Percentiles rank a stretch among this genome's conserved stretches.
Conservation (phyloP, 2,888 invertebrate genomes). For the Heliconius hortense region DNA sequence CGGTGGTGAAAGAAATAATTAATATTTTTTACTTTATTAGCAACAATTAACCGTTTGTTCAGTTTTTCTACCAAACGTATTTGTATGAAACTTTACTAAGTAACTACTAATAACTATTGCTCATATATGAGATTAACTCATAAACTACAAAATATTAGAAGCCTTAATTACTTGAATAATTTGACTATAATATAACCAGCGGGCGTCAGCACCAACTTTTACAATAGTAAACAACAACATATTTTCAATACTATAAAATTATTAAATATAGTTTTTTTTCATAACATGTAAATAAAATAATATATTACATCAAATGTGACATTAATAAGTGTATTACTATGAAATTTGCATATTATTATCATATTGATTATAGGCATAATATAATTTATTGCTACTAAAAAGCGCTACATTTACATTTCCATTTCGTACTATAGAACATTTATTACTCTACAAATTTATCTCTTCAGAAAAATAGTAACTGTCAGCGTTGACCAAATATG, state of each 20-base stretch:
- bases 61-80: too few relatives aligned
- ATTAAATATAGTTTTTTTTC: not conserved
- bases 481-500: constrained; percentile 38
- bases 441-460: constrained; percentile 20
- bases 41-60: too few relatives aligned
- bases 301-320: constrained; percentile 1
- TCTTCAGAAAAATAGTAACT: constrained; percentile 34
- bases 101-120: too few relatives aligned
- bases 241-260: not conserved
- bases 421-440: not conserved
- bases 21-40: too few relatives aligned
- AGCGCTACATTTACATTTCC: not conserved
- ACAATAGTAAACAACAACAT: not conserved
- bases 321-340: constrained; percentile 15
- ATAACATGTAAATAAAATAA: not conserved
- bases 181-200: too few relatives aligned
- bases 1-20: too few relatives aligned
- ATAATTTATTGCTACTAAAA: constrained; percentile 1
- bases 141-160: too few relatives aligned
- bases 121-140: too few relatives aligned
- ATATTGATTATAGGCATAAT: not conserved
- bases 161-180: too few relatives aligned
- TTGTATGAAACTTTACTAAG: too few relatives aligned
- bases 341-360: constrained; percentile 2
- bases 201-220: not conserved